Percentiles rank a stretch among this genome's conserved stretches.
Conservation (phyloP, 2,888 invertebrate genomes). For the Electrophaes corylata region DNA sequence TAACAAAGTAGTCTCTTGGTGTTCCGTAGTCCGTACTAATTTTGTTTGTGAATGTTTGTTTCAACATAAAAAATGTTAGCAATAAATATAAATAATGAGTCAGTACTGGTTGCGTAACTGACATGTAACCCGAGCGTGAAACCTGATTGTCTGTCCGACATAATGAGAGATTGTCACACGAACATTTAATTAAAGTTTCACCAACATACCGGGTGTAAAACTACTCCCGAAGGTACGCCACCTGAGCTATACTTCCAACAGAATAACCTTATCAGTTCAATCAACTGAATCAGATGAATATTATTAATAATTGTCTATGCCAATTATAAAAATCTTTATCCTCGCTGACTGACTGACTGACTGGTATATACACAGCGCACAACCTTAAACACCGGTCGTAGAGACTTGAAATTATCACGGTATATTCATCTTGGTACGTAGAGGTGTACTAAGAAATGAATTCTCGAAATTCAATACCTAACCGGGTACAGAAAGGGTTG, state of each 20-base stretch:
- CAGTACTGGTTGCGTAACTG: conserved; percentile 17
- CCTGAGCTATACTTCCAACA: not conserved
- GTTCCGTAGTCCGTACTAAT: not conserved
- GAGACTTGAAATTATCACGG: no score
- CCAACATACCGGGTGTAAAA: conserved; percentile 17
- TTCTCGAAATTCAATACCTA: no score
- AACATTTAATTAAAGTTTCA: conserved; percentile 42
- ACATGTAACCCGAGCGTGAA: conserved; percentile 13
- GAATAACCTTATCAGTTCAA: not conserved
- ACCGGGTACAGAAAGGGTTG: no score
- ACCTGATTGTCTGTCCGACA: conserved; percentile 28
- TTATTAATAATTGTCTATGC: no score
- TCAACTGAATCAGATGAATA: not conserved
- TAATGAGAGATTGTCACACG: conserved; percentile 41
- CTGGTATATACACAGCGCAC: no score
- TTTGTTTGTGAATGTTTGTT: not conserved
- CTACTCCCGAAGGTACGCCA: conserved; percentile 6
- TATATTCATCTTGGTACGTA: no score
- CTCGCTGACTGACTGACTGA: no score
- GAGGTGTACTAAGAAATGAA: no score
- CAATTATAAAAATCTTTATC: no score
- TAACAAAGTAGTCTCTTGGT: not conserved
- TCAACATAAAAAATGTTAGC: conserved; percentile 5
- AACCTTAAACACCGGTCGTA: no score
- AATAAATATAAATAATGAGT: conserved; percentile 27